A percentile compares a stretch with the other conserved stretches of the same genome.
Conservation (phyloP, 23 tunicate genomes). For the Halocynthia aurantium region DNA sequence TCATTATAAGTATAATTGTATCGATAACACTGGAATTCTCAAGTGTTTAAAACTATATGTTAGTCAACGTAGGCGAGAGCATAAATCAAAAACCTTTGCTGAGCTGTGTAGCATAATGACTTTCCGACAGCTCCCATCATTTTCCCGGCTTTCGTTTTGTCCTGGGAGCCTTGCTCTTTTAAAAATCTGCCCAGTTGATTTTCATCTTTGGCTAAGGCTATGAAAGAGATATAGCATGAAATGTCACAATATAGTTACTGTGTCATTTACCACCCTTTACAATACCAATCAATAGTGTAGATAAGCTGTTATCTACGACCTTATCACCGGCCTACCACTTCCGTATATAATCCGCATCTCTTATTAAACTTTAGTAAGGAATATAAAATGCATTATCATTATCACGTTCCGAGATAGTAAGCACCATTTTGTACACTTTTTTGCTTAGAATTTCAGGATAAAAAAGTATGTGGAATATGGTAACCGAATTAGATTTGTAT, state of each 20-base stretch:
- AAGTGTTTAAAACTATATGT: no score
- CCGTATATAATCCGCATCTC: not conserved
- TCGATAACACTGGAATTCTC: no score
- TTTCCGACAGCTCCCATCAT: constrained; percentile 95
- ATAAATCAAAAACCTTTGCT: constrained; percentile 53
- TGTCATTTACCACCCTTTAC: not conserved
- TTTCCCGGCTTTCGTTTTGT: constrained; percentile 88
- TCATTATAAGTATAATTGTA: no score
- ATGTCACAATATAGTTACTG: no score
- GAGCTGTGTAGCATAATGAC: constrained; percentile 75
- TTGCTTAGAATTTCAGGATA: no score
- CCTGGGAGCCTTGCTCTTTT: constrained; percentile 82
- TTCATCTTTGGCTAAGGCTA: constrained; percentile 87
- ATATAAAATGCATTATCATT: no score
- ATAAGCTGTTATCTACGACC: not conserved
- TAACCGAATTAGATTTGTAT: no score
- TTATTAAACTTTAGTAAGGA: no score
- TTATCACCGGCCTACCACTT: not conserved
- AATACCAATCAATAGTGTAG: not conserved
- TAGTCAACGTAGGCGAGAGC: no score
- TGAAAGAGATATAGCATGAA: not conserved
- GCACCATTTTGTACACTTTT: no score
- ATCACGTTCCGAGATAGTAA: no score
- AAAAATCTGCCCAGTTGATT: constrained; percentile 85
- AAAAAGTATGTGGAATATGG: no score